These are phyloP conservation scores for Calameuta filiformis DNA, from an alignment of 2,888 invertebrate species.

Conservation along the genomic window DNA sequence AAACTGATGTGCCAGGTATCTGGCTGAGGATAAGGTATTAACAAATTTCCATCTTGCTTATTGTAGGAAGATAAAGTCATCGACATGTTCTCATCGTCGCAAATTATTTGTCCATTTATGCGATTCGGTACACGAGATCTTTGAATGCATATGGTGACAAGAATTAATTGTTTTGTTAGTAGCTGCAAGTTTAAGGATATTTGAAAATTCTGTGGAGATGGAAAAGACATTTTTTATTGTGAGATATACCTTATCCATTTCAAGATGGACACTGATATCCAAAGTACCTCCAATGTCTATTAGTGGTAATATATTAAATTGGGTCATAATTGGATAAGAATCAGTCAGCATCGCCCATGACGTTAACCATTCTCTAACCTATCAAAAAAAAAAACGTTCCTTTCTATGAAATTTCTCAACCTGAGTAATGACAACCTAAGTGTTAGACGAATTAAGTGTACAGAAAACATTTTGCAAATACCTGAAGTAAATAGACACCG, in stretches of 20 bases:
- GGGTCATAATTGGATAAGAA: constrained; percentile 57
- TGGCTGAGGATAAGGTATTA: constrained; percentile 67
- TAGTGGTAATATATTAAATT: constrained; percentile 64
- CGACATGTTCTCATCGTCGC: constrained; percentile 44
- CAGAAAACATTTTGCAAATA: constrained; percentile 31
- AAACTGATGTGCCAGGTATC: constrained; percentile 66
- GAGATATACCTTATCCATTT: constrained; percentile 56
- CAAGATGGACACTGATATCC: constrained; percentile 61
- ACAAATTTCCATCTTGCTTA: constrained; percentile 43
- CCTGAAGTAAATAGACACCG: constrained; percentile 65
- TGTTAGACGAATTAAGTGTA: background rate
- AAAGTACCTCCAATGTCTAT: constrained; percentile 68
- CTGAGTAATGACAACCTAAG: background rate
- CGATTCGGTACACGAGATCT: constrained; percentile 54
- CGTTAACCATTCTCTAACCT: constrained; percentile 67
- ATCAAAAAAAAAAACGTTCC: constrained; percentile 21
- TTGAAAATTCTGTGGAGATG: background rate
- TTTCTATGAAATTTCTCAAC: background rate
- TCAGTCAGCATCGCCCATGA: constrained; percentile 65
- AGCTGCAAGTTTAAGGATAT: constrained; percentile 35
- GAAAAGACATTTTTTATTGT: background rate
- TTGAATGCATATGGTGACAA: constrained; percentile 57
- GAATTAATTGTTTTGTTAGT: constrained; percentile 40
- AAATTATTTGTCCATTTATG: constrained; percentile 44
- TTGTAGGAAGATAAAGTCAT: constrained; percentile 50